Evolutionary conservation across 2,888 invertebrate genomes (phyloP).

Genomic region (Oligia fasciuncula): DNA sequence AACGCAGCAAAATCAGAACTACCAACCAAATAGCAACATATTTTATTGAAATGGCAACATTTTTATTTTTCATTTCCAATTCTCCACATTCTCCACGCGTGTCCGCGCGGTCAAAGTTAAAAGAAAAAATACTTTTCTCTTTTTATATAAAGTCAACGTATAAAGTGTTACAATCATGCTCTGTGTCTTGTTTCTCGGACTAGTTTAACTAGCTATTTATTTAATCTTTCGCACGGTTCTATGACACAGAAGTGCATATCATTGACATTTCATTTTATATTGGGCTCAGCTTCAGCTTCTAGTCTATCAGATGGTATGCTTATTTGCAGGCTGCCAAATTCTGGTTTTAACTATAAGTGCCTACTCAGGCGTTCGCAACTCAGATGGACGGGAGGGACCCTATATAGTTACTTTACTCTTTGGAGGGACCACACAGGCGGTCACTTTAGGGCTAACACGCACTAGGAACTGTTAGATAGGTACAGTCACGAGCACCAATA

Average conservation of each 20-base stretch:
- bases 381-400: background rate
- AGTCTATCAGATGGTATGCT: background rate
- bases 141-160: background rate
- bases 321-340: background rate
- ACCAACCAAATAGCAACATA: slow-evolving; percentile 13
- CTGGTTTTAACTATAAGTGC: background rate
- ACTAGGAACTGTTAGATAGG: too few relatives aligned
- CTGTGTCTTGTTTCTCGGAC: too few relatives aligned
- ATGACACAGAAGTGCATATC: background rate
- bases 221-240: background rate
- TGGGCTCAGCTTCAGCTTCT: background rate
- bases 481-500: too few relatives aligned
- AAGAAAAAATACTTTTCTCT: background rate
- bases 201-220: background rate
- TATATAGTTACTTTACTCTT: too few relatives aligned
- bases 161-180: too few relatives aligned
- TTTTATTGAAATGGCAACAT: slow-evolving; percentile 7
- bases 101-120: background rate
- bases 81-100: too few relatives aligned
- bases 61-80: too few relatives aligned
- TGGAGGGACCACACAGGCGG: background rate
- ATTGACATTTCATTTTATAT: background rate
- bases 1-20: background rate
- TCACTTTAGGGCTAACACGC: background rate
- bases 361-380: background rate